phyloP scores from a whole-genome alignment of 2,113 vertebrate genomes.

The Heteronetta atricapilla region DNA sequence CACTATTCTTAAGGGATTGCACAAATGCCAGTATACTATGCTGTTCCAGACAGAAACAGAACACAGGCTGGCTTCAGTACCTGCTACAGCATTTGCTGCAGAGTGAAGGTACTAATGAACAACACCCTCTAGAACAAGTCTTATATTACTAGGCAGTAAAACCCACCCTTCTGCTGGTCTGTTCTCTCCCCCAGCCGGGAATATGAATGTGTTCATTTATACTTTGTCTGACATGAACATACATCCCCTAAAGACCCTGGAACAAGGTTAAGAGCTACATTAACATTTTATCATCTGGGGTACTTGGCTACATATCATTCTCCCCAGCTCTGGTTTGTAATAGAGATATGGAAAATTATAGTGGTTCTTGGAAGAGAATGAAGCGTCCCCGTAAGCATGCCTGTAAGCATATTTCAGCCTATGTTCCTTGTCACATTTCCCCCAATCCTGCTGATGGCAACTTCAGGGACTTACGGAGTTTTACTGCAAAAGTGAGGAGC shows the following conservation, averaged over 20 bases:
- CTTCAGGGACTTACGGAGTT: neutral
- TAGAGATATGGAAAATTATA: neutral
- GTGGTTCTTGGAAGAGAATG: neutral
- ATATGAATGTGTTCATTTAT: neutral
- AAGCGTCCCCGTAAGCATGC: neutral
- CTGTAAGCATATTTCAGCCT: neutral
- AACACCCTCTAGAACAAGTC: neutral
- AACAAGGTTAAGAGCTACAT: neutral
- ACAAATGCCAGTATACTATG: neutral
- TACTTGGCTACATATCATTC: neutral
- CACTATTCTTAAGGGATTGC: slow-evolving; percentile 28
- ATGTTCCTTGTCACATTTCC: neutral
- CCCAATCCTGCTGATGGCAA: neutral
- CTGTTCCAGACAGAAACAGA: slow-evolving; percentile 12
- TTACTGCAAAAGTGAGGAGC: neutral
- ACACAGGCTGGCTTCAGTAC: neutral
- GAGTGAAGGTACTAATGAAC: neutral
- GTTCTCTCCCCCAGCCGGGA: neutral
- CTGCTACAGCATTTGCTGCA: neutral
- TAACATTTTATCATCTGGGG: neutral
- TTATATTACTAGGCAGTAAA: neutral
- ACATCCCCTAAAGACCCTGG: neutral
- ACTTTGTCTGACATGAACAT: neutral
- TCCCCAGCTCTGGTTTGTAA: neutral
- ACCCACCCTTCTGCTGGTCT: neutral